Conservation (phyloP, 1,140 invertebrate species). For the Lordiphosa clarofinis region DNA sequence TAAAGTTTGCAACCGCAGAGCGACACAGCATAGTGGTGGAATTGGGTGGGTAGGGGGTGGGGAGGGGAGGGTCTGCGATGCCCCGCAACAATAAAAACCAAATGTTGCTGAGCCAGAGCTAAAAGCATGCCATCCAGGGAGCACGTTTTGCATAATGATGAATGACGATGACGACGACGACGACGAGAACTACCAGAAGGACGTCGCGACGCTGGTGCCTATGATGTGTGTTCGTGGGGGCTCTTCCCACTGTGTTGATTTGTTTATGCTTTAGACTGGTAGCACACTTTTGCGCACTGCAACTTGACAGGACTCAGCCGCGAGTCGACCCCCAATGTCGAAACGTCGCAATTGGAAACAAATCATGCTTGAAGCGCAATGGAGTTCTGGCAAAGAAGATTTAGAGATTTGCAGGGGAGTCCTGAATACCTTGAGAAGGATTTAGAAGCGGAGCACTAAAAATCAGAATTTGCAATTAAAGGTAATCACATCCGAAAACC, state of each 20-base stretch:
- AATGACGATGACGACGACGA: conserved; percentile 62
- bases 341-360: conserved; percentile 67
- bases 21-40: conserved; percentile 18
- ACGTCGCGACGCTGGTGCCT: conserved; percentile 24
- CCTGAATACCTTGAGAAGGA: background rate
- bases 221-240: conserved; percentile 45
- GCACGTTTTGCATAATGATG: conserved; percentile 77
- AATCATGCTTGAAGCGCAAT: conserved; percentile 70
- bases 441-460: background rate
- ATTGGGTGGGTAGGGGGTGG: background rate
- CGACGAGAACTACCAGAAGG: conserved; percentile 26
- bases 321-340: conserved; percentile 22
- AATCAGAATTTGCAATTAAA: background rate
- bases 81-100: conserved; percentile 69
- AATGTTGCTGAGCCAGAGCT: conserved; percentile 56
- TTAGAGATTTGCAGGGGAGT: background rate
- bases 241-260: conserved; percentile 40
- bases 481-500: too few relatives aligned
- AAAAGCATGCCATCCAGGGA: conserved; percentile 58
- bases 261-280: conserved; percentile 55
- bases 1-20: conserved; percentile 68
- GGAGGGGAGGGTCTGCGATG: conserved; percentile 11
- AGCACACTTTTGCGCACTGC: conserved; percentile 31
- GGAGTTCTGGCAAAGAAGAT: conserved; percentile 14
- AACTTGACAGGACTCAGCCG: conserved; percentile 24